phyloP scores from a whole-genome alignment of 2,888 invertebrate species.

The Tridacna crocea region DNA sequence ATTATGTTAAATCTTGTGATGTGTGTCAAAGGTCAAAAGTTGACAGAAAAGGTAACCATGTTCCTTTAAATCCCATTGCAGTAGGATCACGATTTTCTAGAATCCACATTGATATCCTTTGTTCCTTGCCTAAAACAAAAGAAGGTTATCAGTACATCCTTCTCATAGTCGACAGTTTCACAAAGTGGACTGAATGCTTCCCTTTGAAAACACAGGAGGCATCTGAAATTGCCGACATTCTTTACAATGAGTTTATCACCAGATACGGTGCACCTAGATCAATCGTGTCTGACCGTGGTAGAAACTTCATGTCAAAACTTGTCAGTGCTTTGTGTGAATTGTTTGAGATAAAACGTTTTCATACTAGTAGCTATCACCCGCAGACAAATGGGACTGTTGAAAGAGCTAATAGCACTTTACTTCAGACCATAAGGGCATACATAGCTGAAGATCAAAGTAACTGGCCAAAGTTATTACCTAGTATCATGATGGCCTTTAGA shows the following conservation, averaged over 20 bases:
- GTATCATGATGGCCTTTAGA: no score
- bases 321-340: no score
- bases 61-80: constrained; percentile 49
- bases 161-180: constrained; percentile 57
- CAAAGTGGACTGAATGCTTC: constrained; percentile 56
- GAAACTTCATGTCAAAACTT: no score
- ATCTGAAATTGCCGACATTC: constrained; percentile 49
- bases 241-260: constrained; percentile 56
- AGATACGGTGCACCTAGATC: constrained; percentile 61
- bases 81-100: constrained; percentile 36
- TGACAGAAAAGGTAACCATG: constrained; percentile 13
- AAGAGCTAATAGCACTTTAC: no score
- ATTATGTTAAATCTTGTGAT: constrained; percentile 50
- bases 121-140: constrained; percentile 44
- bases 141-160: constrained; percentile 50
- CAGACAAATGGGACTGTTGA: no score
- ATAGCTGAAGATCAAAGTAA: no score
- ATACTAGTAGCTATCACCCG: no score
- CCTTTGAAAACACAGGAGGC: constrained; percentile 57
- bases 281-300: no score
- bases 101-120: constrained; percentile 56
- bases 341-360: no score
- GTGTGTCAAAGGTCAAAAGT: constrained; percentile 47
- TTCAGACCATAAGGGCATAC: no score
- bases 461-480: no score